Percentiles rank a stretch among this genome's conserved stretches.
phyloP scores from a whole-genome alignment of 2,888 invertebrate genomes.

The Tiliacea citrago region DNA sequence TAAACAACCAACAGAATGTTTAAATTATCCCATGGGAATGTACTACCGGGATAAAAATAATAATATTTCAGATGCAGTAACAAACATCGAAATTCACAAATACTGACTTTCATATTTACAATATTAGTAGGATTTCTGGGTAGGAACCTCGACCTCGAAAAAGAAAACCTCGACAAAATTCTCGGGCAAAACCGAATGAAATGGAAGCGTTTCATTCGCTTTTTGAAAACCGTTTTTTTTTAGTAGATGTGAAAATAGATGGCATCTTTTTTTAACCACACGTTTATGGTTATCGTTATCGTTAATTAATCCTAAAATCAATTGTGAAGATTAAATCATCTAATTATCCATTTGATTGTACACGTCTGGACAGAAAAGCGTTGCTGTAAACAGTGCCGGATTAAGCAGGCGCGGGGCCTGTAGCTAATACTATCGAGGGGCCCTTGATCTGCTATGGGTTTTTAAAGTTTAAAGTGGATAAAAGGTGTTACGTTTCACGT shows the following conservation, averaged over 20 bases:
- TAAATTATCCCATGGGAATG: neutral
- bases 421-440: too few species aligned
- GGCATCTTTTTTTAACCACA: neutral
- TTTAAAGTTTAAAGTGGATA: too few species aligned
- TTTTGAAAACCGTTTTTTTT: neutral
- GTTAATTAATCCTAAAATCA: neutral
- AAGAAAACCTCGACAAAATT: too few species aligned
- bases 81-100: neutral
- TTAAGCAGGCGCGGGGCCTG: too few species aligned
- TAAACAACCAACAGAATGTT: neutral
- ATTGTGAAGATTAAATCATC: conserved; percentile 2
- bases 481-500: too few species aligned
- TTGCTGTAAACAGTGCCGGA: too few species aligned
- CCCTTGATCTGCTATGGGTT: too few species aligned
- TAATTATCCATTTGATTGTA: neutral
- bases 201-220: neutral
- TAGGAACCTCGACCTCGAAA: too few species aligned
- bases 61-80: too few species aligned
- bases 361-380: conserved; percentile 6
- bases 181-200: too few species aligned
- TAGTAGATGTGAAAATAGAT: neutral
- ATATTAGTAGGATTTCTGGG: neutral
- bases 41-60: too few species aligned
- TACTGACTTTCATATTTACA: neutral
- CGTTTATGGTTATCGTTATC: neutral